Percentiles rank a stretch among this genome's conserved stretches.
These are phyloP conservation scores for Gobio gobio DNA, from an alignment of 2,113 vertebrate species.

Conservation along the genomic window DNA sequence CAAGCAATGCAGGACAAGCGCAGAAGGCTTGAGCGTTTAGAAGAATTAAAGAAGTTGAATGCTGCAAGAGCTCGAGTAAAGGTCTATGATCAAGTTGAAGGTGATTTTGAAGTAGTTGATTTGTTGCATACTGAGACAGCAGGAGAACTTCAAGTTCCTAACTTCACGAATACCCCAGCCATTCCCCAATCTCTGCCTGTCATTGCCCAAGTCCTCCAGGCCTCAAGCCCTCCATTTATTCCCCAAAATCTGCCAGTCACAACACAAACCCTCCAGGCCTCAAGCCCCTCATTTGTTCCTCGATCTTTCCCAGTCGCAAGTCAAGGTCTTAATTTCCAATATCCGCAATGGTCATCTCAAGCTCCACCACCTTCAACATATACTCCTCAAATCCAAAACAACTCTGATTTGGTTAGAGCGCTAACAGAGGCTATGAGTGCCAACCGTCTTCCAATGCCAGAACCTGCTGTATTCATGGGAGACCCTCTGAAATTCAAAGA, in stretches of 20 bases:
- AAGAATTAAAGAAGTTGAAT: conserved; percentile 49
- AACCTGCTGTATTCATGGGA: conserved; percentile 29
- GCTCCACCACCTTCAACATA: neutral
- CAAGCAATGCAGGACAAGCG: conserved; percentile 49
- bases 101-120: neutral
- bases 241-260: neutral
- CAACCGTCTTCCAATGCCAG: conserved; percentile 34
- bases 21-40: conserved; percentile 48
- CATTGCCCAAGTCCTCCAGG: neutral
- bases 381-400: conserved; percentile 20
- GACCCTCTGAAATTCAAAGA: conserved; percentile 48
- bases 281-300: too few relatives aligned
- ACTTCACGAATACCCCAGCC: neutral
- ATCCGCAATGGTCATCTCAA: conserved; percentile 16
- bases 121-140: neutral
- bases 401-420: too few relatives aligned
- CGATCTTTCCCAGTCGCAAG: too few relatives aligned
- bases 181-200: conserved; percentile 29
- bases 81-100: conserved; percentile 47
- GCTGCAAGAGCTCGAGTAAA: conserved; percentile 45
- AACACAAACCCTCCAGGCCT: too few relatives aligned
- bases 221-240: conserved; percentile 17
- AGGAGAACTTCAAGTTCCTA: neutral
- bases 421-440: conserved; percentile 37
- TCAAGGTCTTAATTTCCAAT: too few relatives aligned